A percentile compares a stretch with the other conserved stretches of the same genome.
Conservation (phyloP, 2,113 vertebrate genomes). For the Eidolon helvum region DNA sequence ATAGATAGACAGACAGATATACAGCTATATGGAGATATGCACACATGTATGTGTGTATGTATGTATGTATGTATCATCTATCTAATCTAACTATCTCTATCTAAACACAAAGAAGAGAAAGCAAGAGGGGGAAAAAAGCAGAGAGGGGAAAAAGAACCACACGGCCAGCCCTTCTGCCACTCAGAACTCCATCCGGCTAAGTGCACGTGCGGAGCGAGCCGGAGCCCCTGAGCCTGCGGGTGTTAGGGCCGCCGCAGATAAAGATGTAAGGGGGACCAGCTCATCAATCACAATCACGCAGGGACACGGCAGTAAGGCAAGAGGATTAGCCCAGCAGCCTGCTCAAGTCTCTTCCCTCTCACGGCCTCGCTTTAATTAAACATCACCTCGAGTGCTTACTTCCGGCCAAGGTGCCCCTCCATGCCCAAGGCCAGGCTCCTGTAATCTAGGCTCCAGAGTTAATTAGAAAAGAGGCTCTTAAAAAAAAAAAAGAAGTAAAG, state of each 20-base stretch:
- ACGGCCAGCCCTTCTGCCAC: conserved; percentile 36
- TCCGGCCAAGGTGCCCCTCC: conserved; percentile 60
- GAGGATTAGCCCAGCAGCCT: conserved; percentile 82
- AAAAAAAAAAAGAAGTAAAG: conserved; percentile 50
- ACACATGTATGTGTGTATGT: not conserved
- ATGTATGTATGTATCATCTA: not conserved
- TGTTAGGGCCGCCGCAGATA: conserved; percentile 81
- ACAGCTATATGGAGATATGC: not conserved
- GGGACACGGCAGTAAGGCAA: conserved; percentile 80
- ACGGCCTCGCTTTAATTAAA: conserved; percentile 86
- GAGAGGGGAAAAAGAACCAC: not conserved
- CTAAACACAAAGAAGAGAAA: not conserved
- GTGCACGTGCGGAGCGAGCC: conserved; percentile 57
- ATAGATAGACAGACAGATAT: not conserved
- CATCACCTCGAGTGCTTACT: conserved; percentile 83
- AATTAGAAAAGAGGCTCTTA: conserved; percentile 79
- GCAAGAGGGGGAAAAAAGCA: not conserved
- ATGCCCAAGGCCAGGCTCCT: conserved; percentile 54
- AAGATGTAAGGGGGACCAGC: conserved; percentile 85
- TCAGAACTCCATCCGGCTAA: conserved; percentile 68
- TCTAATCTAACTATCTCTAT: not conserved
- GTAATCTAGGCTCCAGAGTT: conserved; percentile 71
- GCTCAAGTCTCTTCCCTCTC: conserved; percentile 79
- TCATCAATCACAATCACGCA: conserved; percentile 86
- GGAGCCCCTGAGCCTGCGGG: conserved; percentile 72